Percentiles rank a stretch among this genome's conserved stretches.
phyloP scores from a whole-genome alignment of 2,113 vertebrate species.

The Seriola aureovittata region DNA sequence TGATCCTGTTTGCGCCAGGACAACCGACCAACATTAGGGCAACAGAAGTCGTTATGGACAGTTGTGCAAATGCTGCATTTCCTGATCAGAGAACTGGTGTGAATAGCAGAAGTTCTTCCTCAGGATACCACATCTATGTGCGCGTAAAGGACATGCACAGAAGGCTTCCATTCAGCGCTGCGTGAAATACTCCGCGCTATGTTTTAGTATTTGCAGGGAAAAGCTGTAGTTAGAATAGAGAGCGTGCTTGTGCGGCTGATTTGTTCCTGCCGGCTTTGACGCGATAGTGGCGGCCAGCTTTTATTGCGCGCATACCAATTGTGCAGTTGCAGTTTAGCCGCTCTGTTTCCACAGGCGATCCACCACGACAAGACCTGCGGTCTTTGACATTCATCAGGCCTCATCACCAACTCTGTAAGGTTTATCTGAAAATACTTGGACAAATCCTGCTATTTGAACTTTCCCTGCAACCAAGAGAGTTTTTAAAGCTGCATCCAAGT shows the following conservation, averaged over 20 bases:
- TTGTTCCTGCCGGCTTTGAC: constrained; percentile 8
- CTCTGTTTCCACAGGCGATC: constrained; percentile 8
- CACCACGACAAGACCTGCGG: constrained; percentile 30
- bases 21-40: constrained; percentile 32
- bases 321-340: constrained; percentile 29
- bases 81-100: constrained; percentile 40
- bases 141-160: constrained; percentile 60
- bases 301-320: constrained; percentile 19
- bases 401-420: constrained; percentile 1
- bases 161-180: background rate
- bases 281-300: constrained; percentile 14
- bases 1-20: constrained; percentile 61
- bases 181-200: constrained; percentile 34
- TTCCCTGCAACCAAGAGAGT: constrained; percentile 11
- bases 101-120: constrained; percentile 34
- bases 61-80: constrained; percentile 53
- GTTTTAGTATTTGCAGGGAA: constrained; percentile 48
- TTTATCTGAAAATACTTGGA: background rate
- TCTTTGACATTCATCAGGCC: constrained; percentile 29
- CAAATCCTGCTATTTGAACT: constrained; percentile 26
- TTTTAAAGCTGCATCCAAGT: constrained; percentile 37
- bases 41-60: constrained; percentile 59
- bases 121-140: constrained; percentile 15
- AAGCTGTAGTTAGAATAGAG: constrained; percentile 62
- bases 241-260: background rate